Evolutionary conservation across 2,888 invertebrate species (phyloP).

Genomic region (Drosophila emarginata): DNA sequence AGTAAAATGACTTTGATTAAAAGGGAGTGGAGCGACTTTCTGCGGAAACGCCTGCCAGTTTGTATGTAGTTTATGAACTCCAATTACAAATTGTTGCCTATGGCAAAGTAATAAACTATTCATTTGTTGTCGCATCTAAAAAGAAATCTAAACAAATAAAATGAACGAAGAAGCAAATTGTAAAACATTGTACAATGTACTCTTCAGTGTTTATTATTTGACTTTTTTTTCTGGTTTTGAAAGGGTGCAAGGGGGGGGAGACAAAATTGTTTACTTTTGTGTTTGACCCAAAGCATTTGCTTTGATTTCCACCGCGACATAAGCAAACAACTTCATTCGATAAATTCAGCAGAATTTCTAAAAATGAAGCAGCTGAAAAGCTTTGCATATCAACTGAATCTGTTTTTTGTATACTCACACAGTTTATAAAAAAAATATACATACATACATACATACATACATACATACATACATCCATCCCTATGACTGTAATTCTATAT

Average conservation of each 20-base stretch:
- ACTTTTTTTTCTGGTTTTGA: background rate
- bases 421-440: background rate
- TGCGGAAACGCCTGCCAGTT: constrained; percentile 56
- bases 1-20: constrained; percentile 41
- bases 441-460: too few species aligned
- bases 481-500: background rate
- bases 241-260: constrained; percentile 19
- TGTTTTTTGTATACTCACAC: background rate
- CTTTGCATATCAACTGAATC: background rate
- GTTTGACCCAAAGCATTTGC: constrained; percentile 49
- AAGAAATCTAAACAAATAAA: constrained; percentile 43
- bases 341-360: constrained; percentile 44
- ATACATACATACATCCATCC: too few species aligned
- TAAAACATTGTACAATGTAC: background rate
- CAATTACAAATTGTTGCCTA: constrained; percentile 55
- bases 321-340: constrained; percentile 23
- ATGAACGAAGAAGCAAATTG: background rate
- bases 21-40: constrained; percentile 35
- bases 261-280: constrained; percentile 55
- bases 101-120: constrained; percentile 62
- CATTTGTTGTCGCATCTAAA: constrained; percentile 64
- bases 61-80: constrained; percentile 40
- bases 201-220: constrained; percentile 13
- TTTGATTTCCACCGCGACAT: constrained; percentile 59
- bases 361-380: constrained; percentile 34